Evolutionary conservation across 2,888 invertebrate genomes (phyloP).

Genomic region (Ryuthela nishihirai): DNA sequence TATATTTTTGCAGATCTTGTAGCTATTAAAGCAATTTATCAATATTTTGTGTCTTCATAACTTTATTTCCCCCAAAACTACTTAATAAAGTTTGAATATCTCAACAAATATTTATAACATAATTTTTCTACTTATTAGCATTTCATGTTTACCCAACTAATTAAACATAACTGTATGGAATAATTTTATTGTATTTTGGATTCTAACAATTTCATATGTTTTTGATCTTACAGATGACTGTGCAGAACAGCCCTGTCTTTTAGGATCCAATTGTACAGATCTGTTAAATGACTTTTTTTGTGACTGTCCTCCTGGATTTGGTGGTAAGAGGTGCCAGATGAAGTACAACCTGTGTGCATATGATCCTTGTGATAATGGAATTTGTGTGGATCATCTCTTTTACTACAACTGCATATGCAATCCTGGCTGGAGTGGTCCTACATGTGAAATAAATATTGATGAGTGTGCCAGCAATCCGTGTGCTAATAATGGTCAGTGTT

Average conservation of each 20-base stretch:
- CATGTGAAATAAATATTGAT: slow-evolving; percentile 84
- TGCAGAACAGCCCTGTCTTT: slow-evolving; percentile 82
- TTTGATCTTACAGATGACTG: slow-evolving; percentile 68
- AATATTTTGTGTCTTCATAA: too few species aligned
- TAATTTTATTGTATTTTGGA: too few species aligned
- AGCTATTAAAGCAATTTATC: too few species aligned
- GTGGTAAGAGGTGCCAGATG: slow-evolving; percentile 91
- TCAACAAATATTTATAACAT: too few species aligned
- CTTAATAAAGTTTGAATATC: too few species aligned
- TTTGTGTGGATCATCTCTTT: slow-evolving; percentile 85
- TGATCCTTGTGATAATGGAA: slow-evolving; percentile 87
- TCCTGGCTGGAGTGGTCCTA: slow-evolving; percentile 77
- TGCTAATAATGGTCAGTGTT: slow-evolving; percentile 85
- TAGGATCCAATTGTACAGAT: slow-evolving; percentile 90
- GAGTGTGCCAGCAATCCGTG: slow-evolving; percentile 87
- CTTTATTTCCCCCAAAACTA: too few species aligned
- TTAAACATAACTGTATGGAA: too few species aligned
- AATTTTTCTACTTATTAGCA: too few species aligned
- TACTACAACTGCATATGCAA: slow-evolving; percentile 84
- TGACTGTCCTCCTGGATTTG: slow-evolving; percentile 87
- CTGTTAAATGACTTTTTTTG: slow-evolving; percentile 91
- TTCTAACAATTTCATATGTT: not conserved
- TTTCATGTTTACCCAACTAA: too few species aligned
- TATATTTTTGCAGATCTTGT: too few species aligned
- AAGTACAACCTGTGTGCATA: slow-evolving; percentile 89